A percentile compares a stretch with the other conserved stretches of the same genome.
These are phyloP conservation scores for Archips xylosteana DNA, from an alignment of 2,888 invertebrate species.

Conservation along the genomic window DNA sequence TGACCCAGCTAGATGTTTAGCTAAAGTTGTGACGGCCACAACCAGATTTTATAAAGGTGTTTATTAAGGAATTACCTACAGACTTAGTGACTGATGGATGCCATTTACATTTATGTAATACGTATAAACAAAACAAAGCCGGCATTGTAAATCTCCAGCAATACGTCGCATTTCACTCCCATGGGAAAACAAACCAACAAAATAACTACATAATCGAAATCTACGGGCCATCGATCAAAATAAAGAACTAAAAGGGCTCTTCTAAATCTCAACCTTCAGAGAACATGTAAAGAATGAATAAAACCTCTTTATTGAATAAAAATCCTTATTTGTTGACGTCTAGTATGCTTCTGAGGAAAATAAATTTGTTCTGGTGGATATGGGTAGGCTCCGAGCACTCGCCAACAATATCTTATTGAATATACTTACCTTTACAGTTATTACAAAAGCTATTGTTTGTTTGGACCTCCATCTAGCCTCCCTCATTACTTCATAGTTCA, in stretches of 20 bases:
- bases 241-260: conserved; percentile 38
- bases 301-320: conserved; percentile 74
- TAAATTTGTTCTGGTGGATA: conserved; percentile 77
- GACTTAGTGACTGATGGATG: not conserved
- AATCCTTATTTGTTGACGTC: conserved; percentile 83
- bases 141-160: conserved; percentile 28
- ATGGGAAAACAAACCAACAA: conserved; percentile 48
- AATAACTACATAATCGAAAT: conserved; percentile 49
- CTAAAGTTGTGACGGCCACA: no score
- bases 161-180: conserved; percentile 27
- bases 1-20: no score
- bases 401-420: conserved; percentile 71
- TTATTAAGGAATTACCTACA: no score
- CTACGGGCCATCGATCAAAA: conserved; percentile 50
- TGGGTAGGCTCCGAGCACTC: conserved; percentile 67
- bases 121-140: conserved; percentile 21
- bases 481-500: conserved; percentile 17
- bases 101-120: not conserved
- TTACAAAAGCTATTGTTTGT: conserved; percentile 33
- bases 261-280: conserved; percentile 49
- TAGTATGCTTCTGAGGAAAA: conserved; percentile 77
- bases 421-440: conserved; percentile 61
- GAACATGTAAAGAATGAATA: conserved; percentile 66
- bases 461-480: conserved; percentile 15
- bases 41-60: no score